Evolutionary conservation across 2,888 invertebrate genomes (phyloP), one percentile per base, ranked within the genome.

Genomic region (Torymus tubicola): DNA sequence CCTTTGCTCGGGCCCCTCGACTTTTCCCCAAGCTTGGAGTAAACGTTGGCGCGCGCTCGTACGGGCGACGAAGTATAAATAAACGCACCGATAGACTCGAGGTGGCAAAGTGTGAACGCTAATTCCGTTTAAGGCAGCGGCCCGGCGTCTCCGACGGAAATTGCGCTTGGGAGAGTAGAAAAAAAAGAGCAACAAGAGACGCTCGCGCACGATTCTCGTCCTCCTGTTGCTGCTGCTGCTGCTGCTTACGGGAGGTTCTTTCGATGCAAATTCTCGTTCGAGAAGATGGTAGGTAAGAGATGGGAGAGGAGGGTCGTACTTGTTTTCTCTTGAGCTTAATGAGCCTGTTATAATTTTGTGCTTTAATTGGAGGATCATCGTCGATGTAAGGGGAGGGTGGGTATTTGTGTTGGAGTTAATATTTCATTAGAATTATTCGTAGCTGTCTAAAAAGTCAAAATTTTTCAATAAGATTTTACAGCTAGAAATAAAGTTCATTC

Each of bases 181-280:
- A 84, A 86, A 86, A 89, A 89, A 88, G 85, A 87, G 87, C 88
- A 88, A 86, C 85, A 85, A 87, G n/a, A n/a, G n/a, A n/a, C n/a
- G 84, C 60, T 73, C 84, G 12, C 57, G 12, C 13, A 57, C 16
- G 31, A 52, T 57, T 57, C 84, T 79, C 83, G 85, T 80, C 75
- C 64, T 42, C 70, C 65, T 81, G 53, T 14, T 53, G 52, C 83
- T 67, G 1, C 8, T 8, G 3, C 31, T 82, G 81, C 84, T 80
- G 83, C 60, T 69, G 72, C 65, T 70, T 68, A 13, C 21, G 13
- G 16, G 83, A 85, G 84, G 84, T 84, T 83, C 84, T 87, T 87
- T 86, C 85, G 86, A 89, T 88, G 88, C 86, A 87, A 89, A 88
- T 88, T 87, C 85, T 82, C 1, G 21, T 65, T 73, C 60, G 67